Conservation (phyloP, 2,888 invertebrate genomes). For the Portevinia maculata region DNA sequence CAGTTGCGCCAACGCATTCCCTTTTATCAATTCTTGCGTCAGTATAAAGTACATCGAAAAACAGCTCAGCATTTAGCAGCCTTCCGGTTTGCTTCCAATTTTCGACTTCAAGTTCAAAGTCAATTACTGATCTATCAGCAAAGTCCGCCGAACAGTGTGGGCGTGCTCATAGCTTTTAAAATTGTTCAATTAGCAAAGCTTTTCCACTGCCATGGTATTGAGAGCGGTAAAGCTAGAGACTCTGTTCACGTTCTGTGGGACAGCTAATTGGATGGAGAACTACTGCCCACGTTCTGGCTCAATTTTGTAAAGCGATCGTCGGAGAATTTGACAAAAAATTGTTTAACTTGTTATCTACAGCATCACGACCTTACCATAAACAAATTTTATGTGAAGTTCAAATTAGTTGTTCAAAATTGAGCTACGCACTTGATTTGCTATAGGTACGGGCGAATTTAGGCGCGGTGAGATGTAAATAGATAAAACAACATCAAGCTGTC, state of each 20-base stretch:
- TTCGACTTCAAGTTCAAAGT: slow-evolving; percentile 44
- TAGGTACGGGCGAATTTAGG: too few relatives aligned
- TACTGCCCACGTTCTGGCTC: neutral
- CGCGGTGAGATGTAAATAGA: neutral
- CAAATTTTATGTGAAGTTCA: too few relatives aligned
- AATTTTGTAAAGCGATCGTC: slow-evolving; percentile 13
- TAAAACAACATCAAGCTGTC: neutral
- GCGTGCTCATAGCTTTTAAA: slow-evolving; percentile 28
- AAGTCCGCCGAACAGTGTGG: slow-evolving; percentile 15
- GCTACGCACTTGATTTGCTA: too few relatives aligned
- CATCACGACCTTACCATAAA: too few relatives aligned
- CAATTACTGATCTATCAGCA: slow-evolving; percentile 8
- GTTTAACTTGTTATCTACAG: neutral
- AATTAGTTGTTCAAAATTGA: too few relatives aligned
- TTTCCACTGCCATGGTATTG: neutral
- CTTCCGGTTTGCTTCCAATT: neutral
- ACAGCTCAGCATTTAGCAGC: neutral
- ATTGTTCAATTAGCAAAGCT: neutral
- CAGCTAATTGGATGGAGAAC: slow-evolving; percentile 15
- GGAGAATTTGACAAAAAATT: slow-evolving; percentile 16
- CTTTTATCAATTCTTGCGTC: too few relatives aligned
- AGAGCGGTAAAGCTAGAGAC: slow-evolving; percentile 6
- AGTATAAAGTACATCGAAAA: slow-evolving; percentile 12
- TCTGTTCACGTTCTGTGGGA: slow-evolving; percentile 9
- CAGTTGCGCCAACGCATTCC: too few relatives aligned